Evolutionary conservation across 1,140 invertebrate species (phyloP).

Genomic region (Temnothorax curvispinosus): DNA sequence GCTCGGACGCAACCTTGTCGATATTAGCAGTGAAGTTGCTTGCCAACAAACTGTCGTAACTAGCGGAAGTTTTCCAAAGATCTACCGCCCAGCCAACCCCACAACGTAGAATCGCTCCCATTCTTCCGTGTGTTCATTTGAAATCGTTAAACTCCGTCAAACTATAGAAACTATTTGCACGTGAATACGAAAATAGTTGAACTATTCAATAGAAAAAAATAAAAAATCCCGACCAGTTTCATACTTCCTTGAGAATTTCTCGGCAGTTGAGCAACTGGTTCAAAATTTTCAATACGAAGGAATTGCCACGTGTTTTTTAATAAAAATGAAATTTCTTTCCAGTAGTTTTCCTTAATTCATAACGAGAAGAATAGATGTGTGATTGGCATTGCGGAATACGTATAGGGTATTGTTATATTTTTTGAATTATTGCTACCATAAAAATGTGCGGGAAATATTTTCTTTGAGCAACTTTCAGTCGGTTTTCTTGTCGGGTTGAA

Average conservation of each 20-base stretch:
- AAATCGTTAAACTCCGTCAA: conserved; percentile 49
- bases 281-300: not conserved
- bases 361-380: not conserved
- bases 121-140: conserved; percentile 10
- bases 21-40: conserved; percentile 58
- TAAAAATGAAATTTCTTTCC: not conserved
- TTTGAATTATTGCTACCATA: not conserved
- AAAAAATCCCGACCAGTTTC: not conserved
- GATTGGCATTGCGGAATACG: not conserved
- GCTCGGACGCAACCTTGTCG: conserved; percentile 54
- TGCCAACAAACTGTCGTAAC: conserved; percentile 60
- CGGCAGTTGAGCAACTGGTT: too few relatives aligned
- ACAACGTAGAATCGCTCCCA: not conserved
- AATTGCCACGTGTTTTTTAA: not conserved
- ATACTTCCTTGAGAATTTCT: not conserved
- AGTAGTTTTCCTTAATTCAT: not conserved
- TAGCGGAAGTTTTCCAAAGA: conserved; percentile 53
- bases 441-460: not conserved
- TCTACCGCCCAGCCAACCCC: conserved; percentile 1
- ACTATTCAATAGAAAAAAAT: not conserved
- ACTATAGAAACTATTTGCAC: conserved; percentile 1
- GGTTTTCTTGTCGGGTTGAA: not conserved
- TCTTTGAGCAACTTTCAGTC: not conserved
- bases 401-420: not conserved
- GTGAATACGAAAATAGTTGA: conserved; percentile 52